phyloP scores from a whole-genome alignment of 2,888 invertebrate species.

The Sinelater perroti region DNA sequence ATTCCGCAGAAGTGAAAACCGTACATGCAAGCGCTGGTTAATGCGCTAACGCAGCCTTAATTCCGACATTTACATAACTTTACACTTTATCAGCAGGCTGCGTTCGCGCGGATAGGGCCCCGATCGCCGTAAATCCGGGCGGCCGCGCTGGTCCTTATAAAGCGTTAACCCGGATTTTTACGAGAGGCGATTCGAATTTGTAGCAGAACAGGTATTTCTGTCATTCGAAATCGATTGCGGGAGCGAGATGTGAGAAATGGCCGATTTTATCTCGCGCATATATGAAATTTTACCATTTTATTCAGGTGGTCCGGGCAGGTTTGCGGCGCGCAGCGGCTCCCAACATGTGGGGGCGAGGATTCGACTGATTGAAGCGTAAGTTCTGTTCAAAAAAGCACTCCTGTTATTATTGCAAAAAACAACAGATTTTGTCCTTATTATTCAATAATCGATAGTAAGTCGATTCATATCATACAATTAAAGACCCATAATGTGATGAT shows the following conservation, averaged over 20 bases:
- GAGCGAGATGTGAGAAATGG: conserved; percentile 35
- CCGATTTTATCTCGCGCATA: conserved; percentile 35
- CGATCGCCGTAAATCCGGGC: neutral
- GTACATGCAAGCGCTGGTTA: conserved; percentile 22
- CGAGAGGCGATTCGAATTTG: conserved; percentile 24
- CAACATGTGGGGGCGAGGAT: too few species aligned
- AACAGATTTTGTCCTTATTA: too few species aligned
- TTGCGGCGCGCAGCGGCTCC: too few species aligned
- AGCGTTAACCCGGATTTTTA: conserved; percentile 27
- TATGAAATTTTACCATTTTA: conserved; percentile 34
- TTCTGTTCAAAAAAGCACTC: too few species aligned
- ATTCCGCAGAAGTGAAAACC: conserved; percentile 21
- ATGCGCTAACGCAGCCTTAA: conserved; percentile 25
- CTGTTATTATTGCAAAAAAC: too few species aligned
- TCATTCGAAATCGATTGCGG: conserved; percentile 36
- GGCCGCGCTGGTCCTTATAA: conserved; percentile 9
- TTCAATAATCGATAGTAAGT: too few species aligned
- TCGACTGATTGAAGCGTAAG: too few species aligned
- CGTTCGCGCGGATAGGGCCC: conserved; percentile 17
- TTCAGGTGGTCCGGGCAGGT: conserved; percentile 15
- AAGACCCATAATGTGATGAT: too few species aligned
- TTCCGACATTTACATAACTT: conserved; percentile 31
- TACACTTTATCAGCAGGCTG: conserved; percentile 20
- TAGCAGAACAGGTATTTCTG: conserved; percentile 35
- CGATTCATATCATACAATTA: too few species aligned